Percentiles rank a stretch among this genome's conserved stretches.
Evolutionary conservation across 1,140 invertebrate species (phyloP).

Genomic region (Oreohelix idahoensis): DNA sequence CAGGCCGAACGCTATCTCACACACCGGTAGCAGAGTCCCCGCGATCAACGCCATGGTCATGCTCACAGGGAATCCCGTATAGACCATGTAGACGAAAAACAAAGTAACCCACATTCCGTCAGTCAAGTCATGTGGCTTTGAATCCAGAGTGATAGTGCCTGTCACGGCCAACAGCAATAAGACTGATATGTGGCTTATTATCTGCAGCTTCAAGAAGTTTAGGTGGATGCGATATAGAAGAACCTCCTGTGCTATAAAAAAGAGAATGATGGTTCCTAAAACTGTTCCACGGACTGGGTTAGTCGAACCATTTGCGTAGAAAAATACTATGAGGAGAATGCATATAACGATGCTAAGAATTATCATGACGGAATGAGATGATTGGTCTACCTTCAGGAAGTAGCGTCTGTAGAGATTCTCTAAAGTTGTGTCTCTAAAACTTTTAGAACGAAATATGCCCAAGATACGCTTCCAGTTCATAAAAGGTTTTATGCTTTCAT

Average conservation of each 20-base stretch:
- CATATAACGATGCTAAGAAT: constrained; percentile 21
- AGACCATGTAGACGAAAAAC: constrained; percentile 38
- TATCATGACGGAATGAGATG: constrained; percentile 19
- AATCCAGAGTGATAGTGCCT: constrained; percentile 23
- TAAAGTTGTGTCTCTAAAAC: constrained; percentile 19
- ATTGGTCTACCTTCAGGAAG: constrained; percentile 37
- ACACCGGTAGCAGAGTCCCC: constrained; percentile 5
- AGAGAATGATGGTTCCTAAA: constrained; percentile 7
- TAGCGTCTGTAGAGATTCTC: constrained; percentile 37
- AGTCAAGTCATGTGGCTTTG: not conserved
- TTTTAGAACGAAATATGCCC: constrained; percentile 6
- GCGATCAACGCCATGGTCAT: not conserved
- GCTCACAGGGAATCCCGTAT: constrained; percentile 24
- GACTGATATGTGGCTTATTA: not conserved
- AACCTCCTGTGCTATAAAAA: constrained; percentile 9
- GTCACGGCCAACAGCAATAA: constrained; percentile 20
- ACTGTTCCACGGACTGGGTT: not conserved
- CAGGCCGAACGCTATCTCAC: not conserved
- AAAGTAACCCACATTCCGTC: constrained; percentile 32
- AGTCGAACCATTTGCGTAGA: not conserved
- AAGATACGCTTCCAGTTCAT: not conserved
- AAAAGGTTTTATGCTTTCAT: not conserved
- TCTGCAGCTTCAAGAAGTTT: not conserved
- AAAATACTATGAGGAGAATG: constrained; percentile 15
- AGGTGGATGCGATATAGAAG: constrained; percentile 13